Conservation (phyloP, 2,888 invertebrate species). For the Meghimatium bilineatum region DNA sequence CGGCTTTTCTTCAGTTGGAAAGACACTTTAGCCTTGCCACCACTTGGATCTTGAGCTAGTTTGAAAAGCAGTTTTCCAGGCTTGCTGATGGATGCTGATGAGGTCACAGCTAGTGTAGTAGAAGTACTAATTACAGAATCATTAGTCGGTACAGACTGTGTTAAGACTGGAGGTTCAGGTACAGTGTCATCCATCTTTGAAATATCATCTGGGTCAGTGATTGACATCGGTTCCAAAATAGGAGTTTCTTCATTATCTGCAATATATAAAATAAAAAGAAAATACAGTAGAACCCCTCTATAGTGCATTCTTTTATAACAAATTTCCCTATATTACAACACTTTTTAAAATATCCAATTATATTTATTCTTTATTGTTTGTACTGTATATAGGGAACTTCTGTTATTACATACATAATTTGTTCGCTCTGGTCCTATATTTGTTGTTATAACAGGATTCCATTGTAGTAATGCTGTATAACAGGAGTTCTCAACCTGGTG, state of each 20-base stretch:
- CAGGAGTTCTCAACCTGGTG: too few relatives aligned
- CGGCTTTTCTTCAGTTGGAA: conserved; percentile 38
- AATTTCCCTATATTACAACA: too few relatives aligned
- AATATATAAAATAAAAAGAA: background rate
- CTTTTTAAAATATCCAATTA: too few relatives aligned
- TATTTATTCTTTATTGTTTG: too few relatives aligned
- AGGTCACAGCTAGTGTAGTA: background rate
- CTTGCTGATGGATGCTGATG: background rate
- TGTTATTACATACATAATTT: too few relatives aligned
- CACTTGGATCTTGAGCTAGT: conserved; percentile 25
- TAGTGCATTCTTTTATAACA: too few relatives aligned
- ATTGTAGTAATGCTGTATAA: too few relatives aligned
- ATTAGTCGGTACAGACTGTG: background rate
- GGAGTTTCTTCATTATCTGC: background rate
- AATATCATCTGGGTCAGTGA: background rate
- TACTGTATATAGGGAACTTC: too few relatives aligned
- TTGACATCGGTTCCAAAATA: background rate
- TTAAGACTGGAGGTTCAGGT: background rate
- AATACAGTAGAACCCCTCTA: too few relatives aligned
- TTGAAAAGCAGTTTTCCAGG: conserved; percentile 34
- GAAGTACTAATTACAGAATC: background rate
- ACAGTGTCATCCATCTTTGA: background rate
- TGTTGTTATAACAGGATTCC: too few relatives aligned
- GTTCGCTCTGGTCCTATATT: too few relatives aligned
- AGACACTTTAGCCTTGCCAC: conserved; percentile 41